Evolutionary conservation across 2,113 vertebrate genomes (phyloP).

Genomic region (Indicator maculatus): DNA sequence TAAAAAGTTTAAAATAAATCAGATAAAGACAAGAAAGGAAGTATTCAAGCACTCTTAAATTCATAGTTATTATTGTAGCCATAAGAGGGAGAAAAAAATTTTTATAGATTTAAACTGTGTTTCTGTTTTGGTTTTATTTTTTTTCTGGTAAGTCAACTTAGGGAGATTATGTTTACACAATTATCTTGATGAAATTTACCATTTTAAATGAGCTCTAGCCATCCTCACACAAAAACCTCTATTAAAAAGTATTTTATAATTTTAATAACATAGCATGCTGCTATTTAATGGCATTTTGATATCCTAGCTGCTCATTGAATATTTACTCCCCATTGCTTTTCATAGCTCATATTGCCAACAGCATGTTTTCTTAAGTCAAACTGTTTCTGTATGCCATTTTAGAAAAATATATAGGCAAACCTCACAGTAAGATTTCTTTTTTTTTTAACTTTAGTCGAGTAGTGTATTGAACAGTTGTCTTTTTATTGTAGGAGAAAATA

Average conservation of each 20-base stretch:
- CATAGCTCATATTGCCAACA: constrained; percentile 17
- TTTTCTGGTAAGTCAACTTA: background rate
- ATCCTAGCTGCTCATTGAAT: constrained; percentile 37
- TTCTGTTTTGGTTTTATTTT: background rate
- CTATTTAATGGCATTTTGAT: constrained; percentile 53
- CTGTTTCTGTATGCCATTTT: constrained; percentile 37
- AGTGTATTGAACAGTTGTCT: background rate
- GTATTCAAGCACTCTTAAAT: background rate
- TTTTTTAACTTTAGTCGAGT: constrained; percentile 33
- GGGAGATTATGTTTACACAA: background rate
- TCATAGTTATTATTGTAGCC: background rate
- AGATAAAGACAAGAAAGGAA: background rate
- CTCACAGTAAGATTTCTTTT: constrained; percentile 1
- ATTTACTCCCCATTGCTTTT: constrained; percentile 58
- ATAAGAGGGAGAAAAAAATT: background rate
- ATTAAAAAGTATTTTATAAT: constrained; percentile 62
- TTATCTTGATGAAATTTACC: constrained; percentile 30
- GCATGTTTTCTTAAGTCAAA: constrained; percentile 44
- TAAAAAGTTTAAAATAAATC: background rate
- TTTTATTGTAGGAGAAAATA: background rate
- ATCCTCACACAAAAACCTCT: constrained; percentile 21
- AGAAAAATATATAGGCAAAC: constrained; percentile 37
- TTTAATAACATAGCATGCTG: constrained; percentile 51
- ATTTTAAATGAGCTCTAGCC: constrained; percentile 21
- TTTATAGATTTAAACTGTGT: background rate